Percentiles rank a stretch among this genome's conserved stretches.
These are phyloP conservation scores for Anas georgica DNA, from an alignment of 2,797 vertebrate genomes.

Conservation along the genomic window DNA sequence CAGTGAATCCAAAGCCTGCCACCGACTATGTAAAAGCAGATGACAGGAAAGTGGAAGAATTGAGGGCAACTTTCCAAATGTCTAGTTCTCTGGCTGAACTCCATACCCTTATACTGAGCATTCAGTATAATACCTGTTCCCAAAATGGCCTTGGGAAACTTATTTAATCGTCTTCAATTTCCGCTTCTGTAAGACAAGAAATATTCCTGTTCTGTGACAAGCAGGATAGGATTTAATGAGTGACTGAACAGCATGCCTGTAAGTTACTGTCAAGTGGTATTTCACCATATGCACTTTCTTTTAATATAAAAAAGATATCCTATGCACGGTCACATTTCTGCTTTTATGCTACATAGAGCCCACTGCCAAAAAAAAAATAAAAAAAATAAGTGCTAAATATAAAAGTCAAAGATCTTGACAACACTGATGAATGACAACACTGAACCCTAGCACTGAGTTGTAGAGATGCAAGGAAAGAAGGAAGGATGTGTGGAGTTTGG, in stretches of 20 bases:
- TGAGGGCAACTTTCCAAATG: not conserved
- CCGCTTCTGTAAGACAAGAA: not conserved
- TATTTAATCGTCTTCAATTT: not conserved
- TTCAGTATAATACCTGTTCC: not conserved
- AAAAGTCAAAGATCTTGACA: not conserved
- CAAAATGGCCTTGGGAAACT: not conserved
- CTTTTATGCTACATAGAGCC: not conserved
- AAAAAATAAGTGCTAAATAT: rapidly evolving
- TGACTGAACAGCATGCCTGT: not conserved
- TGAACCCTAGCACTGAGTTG: not conserved
- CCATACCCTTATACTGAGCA: not conserved
- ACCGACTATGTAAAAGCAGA: not conserved
- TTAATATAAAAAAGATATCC: not conserved
- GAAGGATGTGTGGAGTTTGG: not conserved
- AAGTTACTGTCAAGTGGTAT: not conserved
- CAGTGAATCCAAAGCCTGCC: not conserved
- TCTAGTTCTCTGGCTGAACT: not conserved
- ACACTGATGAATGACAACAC: not conserved
- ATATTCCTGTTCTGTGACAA: not conserved
- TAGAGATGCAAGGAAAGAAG: not conserved
- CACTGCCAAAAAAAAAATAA: not conserved
- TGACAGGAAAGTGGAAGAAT: not conserved
- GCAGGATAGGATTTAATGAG: not conserved
- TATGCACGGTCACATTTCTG: not conserved
- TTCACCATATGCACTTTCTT: not conserved